Conservation (phyloP, 2,797 vertebrate genomes). For the Labeo calbasu region DNA sequence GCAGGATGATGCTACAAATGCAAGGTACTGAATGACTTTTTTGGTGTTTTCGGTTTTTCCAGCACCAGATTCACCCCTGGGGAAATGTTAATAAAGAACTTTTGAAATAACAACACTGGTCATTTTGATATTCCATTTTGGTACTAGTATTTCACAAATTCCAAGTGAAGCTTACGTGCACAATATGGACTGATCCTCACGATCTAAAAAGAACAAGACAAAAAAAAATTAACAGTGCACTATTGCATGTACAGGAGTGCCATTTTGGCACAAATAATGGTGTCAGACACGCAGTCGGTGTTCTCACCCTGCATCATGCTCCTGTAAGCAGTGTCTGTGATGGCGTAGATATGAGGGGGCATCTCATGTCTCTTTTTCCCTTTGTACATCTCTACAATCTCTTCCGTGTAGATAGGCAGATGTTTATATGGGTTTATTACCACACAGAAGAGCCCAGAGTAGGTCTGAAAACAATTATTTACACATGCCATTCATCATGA, state of each 20-base stretch:
- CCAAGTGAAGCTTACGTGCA: conserved; percentile 90
- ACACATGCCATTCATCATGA: neutral
- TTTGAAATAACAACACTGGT: neutral
- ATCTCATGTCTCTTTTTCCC: conserved; percentile 99
- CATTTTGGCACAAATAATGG: neutral
- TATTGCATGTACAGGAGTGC: neutral
- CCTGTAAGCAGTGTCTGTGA: conserved; percentile 95
- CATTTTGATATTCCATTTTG: neutral
- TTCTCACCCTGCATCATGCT: conserved; percentile 98
- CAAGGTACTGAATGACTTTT: conserved; percentile 98
- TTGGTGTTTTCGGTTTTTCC: conserved; percentile 99
- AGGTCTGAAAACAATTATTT: conserved; percentile 79
- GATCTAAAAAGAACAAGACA: conserved; percentile 70
- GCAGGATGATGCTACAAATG: conserved; percentile 91
- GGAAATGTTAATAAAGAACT: neutral
- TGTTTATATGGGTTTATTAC: conserved; percentile 98
- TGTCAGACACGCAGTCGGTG: neutral
- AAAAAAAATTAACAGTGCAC: neutral
- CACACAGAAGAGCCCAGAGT: conserved; percentile 97
- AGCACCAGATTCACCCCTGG: conserved; percentile 95
- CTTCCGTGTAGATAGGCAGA: conserved; percentile 95
- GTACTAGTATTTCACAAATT: neutral
- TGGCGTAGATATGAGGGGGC: conserved; percentile 98
- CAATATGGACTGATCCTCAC: conserved; percentile 97
- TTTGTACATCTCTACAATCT: conserved; percentile 98